Conservation (phyloP, 2,113 vertebrate species). For the Syrmaticus mikado region DNA sequence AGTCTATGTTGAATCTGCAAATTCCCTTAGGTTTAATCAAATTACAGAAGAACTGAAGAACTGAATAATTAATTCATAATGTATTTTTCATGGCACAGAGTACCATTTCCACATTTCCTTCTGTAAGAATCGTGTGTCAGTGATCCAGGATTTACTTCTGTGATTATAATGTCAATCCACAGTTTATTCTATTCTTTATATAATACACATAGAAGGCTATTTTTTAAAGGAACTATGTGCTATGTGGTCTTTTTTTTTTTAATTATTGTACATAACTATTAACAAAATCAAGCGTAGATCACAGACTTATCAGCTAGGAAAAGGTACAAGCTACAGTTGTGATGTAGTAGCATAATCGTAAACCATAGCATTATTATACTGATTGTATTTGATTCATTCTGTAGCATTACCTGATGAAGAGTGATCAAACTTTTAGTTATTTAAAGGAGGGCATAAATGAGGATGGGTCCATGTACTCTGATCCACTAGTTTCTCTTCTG, state of each 20-base stretch:
- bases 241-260: slow-evolving; percentile 50
- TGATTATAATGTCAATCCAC: background rate
- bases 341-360: background rate
- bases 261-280: slow-evolving; percentile 35
- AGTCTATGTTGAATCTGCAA: background rate
- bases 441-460: slow-evolving; percentile 75
- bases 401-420: slow-evolving; percentile 58
- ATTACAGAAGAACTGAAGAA: background rate
- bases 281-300: slow-evolving; percentile 44
- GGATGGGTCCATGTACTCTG: slow-evolving; percentile 90
- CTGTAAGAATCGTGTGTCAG: background rate
- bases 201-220: background rate
- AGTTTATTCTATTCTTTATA: slow-evolving; percentile 23
- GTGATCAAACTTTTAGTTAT: slow-evolving; percentile 1
- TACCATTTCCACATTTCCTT: background rate
- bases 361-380: background rate
- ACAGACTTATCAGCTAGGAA: slow-evolving; percentile 4
- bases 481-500: slow-evolving; percentile 48
- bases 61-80: slow-evolving; percentile 2
- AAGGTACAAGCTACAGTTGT: background rate
- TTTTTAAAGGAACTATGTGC: slow-evolving; percentile 15
- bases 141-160: background rate
- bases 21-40: slow-evolving; percentile 14
- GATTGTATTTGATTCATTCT: background rate
- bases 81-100: slow-evolving; percentile 35